phyloP scores from a whole-genome alignment of 2,797 vertebrate species.

The Kryptolebias ocellatus region DNA sequence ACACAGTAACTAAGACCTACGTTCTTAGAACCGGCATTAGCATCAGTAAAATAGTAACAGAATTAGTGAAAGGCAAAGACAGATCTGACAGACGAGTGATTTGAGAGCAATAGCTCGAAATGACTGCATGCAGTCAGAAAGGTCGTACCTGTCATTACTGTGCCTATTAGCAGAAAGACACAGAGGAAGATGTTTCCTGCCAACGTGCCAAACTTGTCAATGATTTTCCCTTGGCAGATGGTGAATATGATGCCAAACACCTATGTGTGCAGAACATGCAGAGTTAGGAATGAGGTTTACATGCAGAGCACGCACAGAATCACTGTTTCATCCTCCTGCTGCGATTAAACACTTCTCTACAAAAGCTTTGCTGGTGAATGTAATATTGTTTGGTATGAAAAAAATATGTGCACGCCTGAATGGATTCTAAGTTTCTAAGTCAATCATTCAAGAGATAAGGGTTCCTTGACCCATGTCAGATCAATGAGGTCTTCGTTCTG shows the following conservation, averaged over 20 bases:
- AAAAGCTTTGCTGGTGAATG: not conserved
- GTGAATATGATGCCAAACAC: slow-evolving; percentile 97
- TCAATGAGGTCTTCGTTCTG: not conserved
- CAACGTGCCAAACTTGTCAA: slow-evolving; percentile 82
- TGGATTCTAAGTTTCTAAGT: not conserved
- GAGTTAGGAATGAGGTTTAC: slow-evolving; percentile 5
- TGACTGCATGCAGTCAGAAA: slow-evolving; percentile 21
- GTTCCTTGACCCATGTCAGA: too few species aligned
- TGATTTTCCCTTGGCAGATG: slow-evolving; percentile 91
- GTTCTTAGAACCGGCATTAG: slow-evolving; percentile 25
- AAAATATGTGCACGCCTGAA: not conserved
- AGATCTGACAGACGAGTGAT: not conserved
- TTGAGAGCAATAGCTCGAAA: slow-evolving; percentile 19
- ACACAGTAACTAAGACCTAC: slow-evolving; percentile 10
- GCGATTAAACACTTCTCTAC: not conserved
- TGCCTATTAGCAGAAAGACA: slow-evolving; percentile 88
- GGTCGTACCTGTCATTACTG: slow-evolving; percentile 86
- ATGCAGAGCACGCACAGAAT: not conserved
- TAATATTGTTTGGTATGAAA: too few species aligned
- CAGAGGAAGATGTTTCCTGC: slow-evolving; percentile 94
- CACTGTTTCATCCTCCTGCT: not conserved
- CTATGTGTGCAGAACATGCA: slow-evolving; percentile 69
- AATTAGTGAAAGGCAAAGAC: slow-evolving; percentile 4
- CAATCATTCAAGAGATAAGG: not conserved
- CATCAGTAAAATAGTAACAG: slow-evolving; percentile 22